phyloP scores from a whole-genome alignment of 1,140 invertebrate genomes.

The Tribolium castaneum region DNA sequence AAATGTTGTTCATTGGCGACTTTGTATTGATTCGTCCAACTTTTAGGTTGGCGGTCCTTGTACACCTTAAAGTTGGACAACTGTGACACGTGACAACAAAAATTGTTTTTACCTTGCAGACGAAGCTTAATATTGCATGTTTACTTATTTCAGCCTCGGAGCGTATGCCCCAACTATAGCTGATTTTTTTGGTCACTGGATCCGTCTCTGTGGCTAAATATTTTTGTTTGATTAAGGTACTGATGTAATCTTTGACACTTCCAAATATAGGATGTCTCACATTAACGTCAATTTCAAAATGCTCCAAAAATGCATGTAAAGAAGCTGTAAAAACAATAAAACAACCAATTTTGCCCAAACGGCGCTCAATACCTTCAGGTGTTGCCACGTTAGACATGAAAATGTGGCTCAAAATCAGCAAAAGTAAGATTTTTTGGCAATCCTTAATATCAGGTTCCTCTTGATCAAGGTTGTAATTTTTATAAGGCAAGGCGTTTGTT shows the following conservation, averaged over 20 bases:
- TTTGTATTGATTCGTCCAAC: slow-evolving; percentile 52
- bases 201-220: slow-evolving; percentile 53
- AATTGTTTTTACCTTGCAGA: slow-evolving; percentile 52
- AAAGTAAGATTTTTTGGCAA: slow-evolving; percentile 51
- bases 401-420: slow-evolving; percentile 56
- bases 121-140: slow-evolving; percentile 54
- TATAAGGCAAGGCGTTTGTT: slow-evolving; percentile 49
- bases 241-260: slow-evolving; percentile 55
- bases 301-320: slow-evolving; percentile 54
- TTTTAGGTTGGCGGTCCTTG: slow-evolving; percentile 51
- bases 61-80: slow-evolving; percentile 33
- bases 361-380: slow-evolving; percentile 50
- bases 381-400: slow-evolving; percentile 54
- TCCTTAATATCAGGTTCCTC: slow-evolving; percentile 43
- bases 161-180: slow-evolving; percentile 52
- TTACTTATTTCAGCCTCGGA: slow-evolving; percentile 57
- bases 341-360: background rate
- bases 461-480: slow-evolving; percentile 44
- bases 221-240: slow-evolving; percentile 51
- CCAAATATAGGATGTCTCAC: slow-evolving; percentile 54
- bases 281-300: slow-evolving; percentile 52
- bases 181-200: slow-evolving; percentile 43
- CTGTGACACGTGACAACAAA: background rate
- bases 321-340: slow-evolving; percentile 52
- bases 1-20: slow-evolving; percentile 49